phyloP scores from a whole-genome alignment of 2,113 vertebrate species.

The Oreochromis aureus region DNA sequence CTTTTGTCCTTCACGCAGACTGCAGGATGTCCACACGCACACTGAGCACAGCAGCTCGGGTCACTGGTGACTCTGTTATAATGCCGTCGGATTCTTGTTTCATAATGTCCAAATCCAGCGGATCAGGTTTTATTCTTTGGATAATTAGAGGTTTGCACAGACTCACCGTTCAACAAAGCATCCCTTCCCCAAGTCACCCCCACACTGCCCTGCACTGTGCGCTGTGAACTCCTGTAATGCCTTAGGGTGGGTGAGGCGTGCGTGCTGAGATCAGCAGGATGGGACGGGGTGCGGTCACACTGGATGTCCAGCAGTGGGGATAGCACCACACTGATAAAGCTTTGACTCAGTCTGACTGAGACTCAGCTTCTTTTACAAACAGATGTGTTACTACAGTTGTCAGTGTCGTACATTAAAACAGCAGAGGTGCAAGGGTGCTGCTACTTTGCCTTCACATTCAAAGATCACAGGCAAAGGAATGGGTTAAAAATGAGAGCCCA shows the following conservation, averaged over 20 bases:
- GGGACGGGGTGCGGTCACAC: neutral
- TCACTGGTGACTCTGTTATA: neutral
- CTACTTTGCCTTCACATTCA: neutral
- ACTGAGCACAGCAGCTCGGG: neutral
- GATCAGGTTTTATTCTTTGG: neutral
- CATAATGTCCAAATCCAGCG: neutral
- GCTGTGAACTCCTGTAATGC: constrained; percentile 18
- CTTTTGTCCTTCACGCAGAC: neutral
- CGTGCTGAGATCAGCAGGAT: constrained; percentile 41
- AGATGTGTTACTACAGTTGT: neutral
- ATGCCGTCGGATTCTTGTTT: neutral
- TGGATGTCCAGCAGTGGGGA: neutral
- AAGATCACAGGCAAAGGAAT: neutral
- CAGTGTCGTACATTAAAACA: neutral
- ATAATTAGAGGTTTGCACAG: neutral
- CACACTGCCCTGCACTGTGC: neutral
- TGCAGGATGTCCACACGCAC: neutral
- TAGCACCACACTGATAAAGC: neutral
- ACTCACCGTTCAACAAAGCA: neutral
- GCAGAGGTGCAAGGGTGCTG: neutral
- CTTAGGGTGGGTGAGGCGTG: constrained; percentile 1
- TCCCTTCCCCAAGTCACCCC: neutral
- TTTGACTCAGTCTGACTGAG: neutral
- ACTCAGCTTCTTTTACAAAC: neutral
- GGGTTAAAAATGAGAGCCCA: neutral